Conservation (phyloP, 2,797 vertebrate genomes). For the Caiman crocodilus region DNA sequence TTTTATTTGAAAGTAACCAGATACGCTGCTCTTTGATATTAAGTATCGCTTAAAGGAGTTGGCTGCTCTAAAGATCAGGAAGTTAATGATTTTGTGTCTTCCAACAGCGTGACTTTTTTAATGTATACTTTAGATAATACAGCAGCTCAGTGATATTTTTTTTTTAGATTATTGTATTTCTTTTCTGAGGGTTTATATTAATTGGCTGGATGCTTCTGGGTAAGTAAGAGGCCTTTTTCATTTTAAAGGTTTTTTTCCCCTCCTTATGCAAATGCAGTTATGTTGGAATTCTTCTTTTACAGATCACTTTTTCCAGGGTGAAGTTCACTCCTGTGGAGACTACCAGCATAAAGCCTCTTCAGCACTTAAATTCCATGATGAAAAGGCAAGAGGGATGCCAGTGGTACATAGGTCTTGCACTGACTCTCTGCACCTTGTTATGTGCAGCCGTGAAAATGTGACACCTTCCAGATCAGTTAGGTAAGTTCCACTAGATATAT, state of each 20-base stretch:
- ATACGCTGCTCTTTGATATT: slow-evolving; percentile 23
- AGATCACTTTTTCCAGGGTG: not conserved
- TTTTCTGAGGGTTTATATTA: slow-evolving; percentile 28
- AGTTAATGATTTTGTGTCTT: slow-evolving; percentile 45
- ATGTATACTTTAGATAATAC: slow-evolving; percentile 37
- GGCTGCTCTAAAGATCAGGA: slow-evolving; percentile 34
- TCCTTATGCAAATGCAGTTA: not conserved
- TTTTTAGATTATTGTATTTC: slow-evolving; percentile 27
- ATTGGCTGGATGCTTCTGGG: not conserved
- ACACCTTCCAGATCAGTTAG: not conserved
- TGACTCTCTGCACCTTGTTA: not conserved
- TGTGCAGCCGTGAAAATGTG: not conserved
- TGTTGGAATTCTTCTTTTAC: not conserved
- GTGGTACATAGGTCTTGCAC: not conserved
- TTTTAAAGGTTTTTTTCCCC: not conserved
- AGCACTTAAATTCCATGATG: not conserved
- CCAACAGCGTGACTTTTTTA: slow-evolving; percentile 1
- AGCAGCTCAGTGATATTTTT: not conserved
- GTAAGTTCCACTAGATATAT: not conserved
- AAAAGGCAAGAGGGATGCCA: not conserved
- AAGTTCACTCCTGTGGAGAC: not conserved
- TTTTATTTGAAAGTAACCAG: slow-evolving; percentile 20
- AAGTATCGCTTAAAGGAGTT: slow-evolving; percentile 44
- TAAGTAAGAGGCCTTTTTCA: not conserved
- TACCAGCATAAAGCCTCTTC: not conserved